Conservation (phyloP, 2,888 invertebrate species). For the Calephelis perditalis region DNA sequence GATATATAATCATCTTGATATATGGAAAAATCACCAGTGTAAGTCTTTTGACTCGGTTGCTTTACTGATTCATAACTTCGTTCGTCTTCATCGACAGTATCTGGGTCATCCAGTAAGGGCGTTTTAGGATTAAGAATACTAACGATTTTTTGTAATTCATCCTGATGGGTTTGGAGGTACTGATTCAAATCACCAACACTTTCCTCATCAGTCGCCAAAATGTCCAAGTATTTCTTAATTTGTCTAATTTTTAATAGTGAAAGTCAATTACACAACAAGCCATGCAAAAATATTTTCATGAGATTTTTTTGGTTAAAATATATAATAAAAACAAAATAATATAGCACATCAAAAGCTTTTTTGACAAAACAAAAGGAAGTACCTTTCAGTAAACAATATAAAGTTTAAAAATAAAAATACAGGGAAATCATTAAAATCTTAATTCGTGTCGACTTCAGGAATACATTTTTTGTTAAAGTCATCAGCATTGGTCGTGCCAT, state of each 20-base stretch:
- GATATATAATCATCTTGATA: conserved; percentile 60
- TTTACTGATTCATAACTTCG: conserved; percentile 42
- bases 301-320: conserved; percentile 43
- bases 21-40: conserved; percentile 53
- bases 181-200: conserved; percentile 57
- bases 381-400: neutral
- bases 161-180: conserved; percentile 62
- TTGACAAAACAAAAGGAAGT: conserved; percentile 4
- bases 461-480: too few relatives aligned
- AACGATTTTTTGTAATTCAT: conserved; percentile 58
- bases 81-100: conserved; percentile 59
- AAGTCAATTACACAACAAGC: conserved; percentile 58
- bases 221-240: conserved; percentile 79
- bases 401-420: neutral
- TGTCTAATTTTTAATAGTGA: conserved; percentile 53
- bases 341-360: conserved; percentile 21
- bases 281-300: conserved; percentile 68
- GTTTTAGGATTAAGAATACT: conserved; percentile 59
- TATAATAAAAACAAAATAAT: conserved; percentile 26
- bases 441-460: too few relatives aligned
- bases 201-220: conserved; percentile 74
- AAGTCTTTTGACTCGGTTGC: conserved; percentile 51
- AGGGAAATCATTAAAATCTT: neutral
- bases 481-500: too few relatives aligned
- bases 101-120: conserved; percentile 55